Percentiles rank a stretch among this genome's conserved stretches.
Conservation (phyloP, 2,797 vertebrate species). For the Arrhamphus sclerolepis region DNA sequence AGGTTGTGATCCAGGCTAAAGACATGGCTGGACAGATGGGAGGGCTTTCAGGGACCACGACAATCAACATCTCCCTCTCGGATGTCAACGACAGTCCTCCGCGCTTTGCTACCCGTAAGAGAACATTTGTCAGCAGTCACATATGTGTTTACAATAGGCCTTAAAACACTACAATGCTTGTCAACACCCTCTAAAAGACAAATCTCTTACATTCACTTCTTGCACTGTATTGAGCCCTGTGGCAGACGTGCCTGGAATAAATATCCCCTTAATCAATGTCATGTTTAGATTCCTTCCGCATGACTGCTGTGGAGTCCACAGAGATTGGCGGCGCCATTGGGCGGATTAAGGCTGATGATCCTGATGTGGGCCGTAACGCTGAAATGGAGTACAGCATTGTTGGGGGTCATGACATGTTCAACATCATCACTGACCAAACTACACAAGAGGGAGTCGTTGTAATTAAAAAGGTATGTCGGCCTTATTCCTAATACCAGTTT, state of each 20-base stretch:
- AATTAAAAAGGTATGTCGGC: constrained; percentile 87
- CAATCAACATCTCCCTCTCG: constrained; percentile 91
- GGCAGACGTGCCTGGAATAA: neutral
- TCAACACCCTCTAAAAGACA: neutral
- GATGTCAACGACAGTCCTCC: constrained; percentile 98
- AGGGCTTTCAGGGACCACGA: constrained; percentile 93
- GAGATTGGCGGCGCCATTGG: constrained; percentile 88
- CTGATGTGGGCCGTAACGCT: constrained; percentile 89
- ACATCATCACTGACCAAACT: constrained; percentile 89
- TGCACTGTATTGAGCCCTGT: neutral
- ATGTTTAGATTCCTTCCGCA: constrained; percentile 89
- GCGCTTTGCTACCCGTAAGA: constrained; percentile 93
- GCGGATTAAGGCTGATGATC: constrained; percentile 93
- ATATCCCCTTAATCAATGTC: neutral
- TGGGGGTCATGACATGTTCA: constrained; percentile 88
- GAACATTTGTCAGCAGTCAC: neutral
- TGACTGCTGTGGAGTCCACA: constrained; percentile 87
- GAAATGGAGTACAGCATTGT: constrained; percentile 91
- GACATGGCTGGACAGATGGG: constrained; percentile 99
- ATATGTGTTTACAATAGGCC: neutral
- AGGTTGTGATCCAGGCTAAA: constrained; percentile 97
- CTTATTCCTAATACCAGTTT: neutral
- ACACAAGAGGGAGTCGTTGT: constrained; percentile 95
- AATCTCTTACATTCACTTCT: neutral
- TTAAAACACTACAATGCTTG: neutral